Evolutionary conservation across 2,888 invertebrate species (phyloP).

Genomic region (Doris montereyensis): DNA sequence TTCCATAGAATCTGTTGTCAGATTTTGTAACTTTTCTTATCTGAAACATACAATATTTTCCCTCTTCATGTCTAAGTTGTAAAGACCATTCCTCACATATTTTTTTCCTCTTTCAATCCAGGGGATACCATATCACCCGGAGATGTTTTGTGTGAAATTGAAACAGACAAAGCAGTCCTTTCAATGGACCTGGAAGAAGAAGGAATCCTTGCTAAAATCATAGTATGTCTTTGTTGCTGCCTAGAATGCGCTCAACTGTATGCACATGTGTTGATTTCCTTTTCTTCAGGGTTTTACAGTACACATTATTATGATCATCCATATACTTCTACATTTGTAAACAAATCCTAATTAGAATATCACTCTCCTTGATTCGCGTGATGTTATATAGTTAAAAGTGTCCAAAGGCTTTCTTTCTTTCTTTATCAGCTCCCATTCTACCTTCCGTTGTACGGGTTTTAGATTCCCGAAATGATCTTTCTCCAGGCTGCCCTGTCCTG

Average conservation of each 20-base stretch:
- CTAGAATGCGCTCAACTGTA: neutral
- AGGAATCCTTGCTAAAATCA: slow-evolving; percentile 78
- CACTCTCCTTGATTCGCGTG: too few species aligned
- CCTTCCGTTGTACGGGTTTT: too few species aligned
- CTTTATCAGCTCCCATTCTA: too few species aligned
- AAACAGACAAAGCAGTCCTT: slow-evolving; percentile 80
- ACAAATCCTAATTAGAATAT: neutral
- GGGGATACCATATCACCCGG: slow-evolving; percentile 74
- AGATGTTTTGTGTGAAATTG: slow-evolving; percentile 79
- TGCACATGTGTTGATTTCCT: neutral
- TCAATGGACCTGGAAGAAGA: slow-evolving; percentile 79
- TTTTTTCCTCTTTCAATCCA: slow-evolving; percentile 34
- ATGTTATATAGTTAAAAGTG: too few species aligned
- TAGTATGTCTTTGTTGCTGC: slow-evolving; percentile 73
- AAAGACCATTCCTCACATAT: neutral
- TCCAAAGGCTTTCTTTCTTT: too few species aligned
- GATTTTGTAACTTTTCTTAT: too few species aligned
- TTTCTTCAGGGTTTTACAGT: neutral
- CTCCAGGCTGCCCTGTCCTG: too few species aligned
- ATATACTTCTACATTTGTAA: neutral
- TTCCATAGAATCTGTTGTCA: too few species aligned
- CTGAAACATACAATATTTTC: too few species aligned
- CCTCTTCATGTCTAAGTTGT: too few species aligned
- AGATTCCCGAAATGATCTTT: too few species aligned
- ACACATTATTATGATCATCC: neutral